These are phyloP conservation scores for Lasius platythorax DNA, from an alignment of 2,888 invertebrate genomes.

Conservation along the genomic window DNA sequence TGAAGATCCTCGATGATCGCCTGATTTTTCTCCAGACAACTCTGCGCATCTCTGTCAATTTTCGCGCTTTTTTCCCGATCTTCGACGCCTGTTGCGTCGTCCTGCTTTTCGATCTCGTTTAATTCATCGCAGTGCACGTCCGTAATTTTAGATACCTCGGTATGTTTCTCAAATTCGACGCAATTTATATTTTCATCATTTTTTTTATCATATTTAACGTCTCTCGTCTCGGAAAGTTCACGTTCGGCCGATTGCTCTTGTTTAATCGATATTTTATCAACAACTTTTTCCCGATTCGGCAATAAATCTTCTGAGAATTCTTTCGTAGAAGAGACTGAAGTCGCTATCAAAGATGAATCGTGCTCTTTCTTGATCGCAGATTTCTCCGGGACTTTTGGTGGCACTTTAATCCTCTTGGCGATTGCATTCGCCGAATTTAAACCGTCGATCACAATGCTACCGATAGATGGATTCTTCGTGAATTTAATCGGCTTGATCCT, in stretches of 20 bases:
- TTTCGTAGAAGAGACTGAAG: not conserved
- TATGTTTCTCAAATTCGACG: not conserved
- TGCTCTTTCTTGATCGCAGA: constrained; percentile 48
- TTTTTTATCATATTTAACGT: not conserved
- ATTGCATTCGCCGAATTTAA: constrained; percentile 11
- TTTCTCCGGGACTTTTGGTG: constrained; percentile 71
- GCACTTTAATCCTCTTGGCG: constrained; percentile 54
- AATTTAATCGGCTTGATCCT: constrained; percentile 73
- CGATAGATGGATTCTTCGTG: constrained; percentile 72
- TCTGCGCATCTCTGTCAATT: constrained; percentile 66
- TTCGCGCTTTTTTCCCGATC: not conserved
- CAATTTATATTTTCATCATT: not conserved
- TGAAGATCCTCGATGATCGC: constrained; percentile 79
- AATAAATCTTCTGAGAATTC: constrained; percentile 24
- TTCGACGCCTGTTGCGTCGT: constrained; percentile 7
- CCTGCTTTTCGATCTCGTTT: not conserved
- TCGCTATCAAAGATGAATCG: constrained; percentile 21
- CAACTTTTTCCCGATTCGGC: constrained; percentile 30
- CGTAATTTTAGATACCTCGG: not conserved
- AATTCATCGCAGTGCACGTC: not conserved
- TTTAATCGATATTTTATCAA: constrained; percentile 28
- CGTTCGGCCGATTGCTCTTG: not conserved
- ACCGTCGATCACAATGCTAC: constrained; percentile 56
- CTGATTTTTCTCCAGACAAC: constrained; percentile 76
- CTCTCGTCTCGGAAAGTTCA: constrained; percentile 1